phyloP scores from a whole-genome alignment of 2,113 vertebrate species.

The Steatornis caripensis region DNA sequence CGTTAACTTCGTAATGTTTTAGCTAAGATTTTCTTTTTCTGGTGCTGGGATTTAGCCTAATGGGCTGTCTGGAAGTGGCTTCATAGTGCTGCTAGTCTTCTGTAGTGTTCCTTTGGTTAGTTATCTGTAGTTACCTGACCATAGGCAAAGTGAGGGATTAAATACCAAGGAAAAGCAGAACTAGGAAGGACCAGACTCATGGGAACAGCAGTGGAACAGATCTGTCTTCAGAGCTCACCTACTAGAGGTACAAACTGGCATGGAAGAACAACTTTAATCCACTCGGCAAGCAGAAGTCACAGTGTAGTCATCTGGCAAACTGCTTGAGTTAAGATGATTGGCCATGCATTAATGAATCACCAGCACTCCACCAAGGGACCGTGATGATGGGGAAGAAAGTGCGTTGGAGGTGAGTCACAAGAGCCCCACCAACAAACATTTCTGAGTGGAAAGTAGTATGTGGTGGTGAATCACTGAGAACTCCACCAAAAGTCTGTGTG shows the following conservation, averaged over 20 bases:
- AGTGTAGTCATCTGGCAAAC: not conserved
- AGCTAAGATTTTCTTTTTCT: not conserved
- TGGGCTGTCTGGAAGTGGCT: not conserved
- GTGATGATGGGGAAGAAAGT: not conserved
- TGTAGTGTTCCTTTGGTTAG: not conserved
- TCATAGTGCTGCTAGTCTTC: not conserved
- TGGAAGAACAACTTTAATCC: not conserved
- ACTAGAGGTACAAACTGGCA: not conserved
- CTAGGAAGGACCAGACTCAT: not conserved
- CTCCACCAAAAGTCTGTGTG: constrained; percentile 21
- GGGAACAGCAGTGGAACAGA: not conserved
- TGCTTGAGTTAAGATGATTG: not conserved
- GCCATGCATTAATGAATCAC: constrained; percentile 29
- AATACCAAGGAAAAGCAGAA: not conserved
- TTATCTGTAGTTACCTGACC: not conserved
- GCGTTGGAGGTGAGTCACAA: constrained; percentile 33
- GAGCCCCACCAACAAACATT: constrained; percentile 12
- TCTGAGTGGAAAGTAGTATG: constrained; percentile 42
- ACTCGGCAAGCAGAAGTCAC: not conserved
- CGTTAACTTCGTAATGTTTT: not conserved
- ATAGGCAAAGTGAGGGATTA: not conserved
- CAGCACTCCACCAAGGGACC: not conserved
- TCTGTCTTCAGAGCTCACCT: not conserved
- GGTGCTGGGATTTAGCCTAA: not conserved
- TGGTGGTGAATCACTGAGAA: constrained; percentile 36